Base-by-base conservation (phyloP, 2,888 invertebrate genomes). In the Polymixis flavicincta region DNA sequence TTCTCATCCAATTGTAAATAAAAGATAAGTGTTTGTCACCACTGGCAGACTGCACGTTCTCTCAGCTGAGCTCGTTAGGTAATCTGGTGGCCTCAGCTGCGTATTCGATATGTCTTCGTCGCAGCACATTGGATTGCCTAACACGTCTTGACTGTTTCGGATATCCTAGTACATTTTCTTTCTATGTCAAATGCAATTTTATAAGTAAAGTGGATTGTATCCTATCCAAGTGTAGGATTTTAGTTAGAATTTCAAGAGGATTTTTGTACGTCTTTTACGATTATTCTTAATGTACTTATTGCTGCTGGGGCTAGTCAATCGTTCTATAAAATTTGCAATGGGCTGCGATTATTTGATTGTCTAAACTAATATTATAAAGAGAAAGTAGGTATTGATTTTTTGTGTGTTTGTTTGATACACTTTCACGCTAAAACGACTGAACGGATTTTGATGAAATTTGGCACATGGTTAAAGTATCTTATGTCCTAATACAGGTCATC, bases 1-100 rank as follows among this genome's bases (percentile, higher is more conserved):
- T 45, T 19, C 8, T 6, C 13, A 22, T 69, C n/a, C 8, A n/a
- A 32, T 37, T 2, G n/a, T n/a, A 32, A 25, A 14, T 69, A 32
- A 48, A 48, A 32, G n/a, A 22, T 25, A n/a, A n/a, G 71, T 57
- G 42, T 72, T n/a, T 50, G 42, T 52, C 48, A 57, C 55, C 9
- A 50, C 13, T 63, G n/a, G 57, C 45, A 79, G 55, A 50, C 14
- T 28, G 63, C 52, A 52, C 17, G 17, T 45, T 17, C 5, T 32
- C 42, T 71, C n/a, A 8, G n/a, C 1, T 28, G 22, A 42, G 32
- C 52, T 28, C 5, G 32, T 28, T 63, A 54, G 9, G 28, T 59
- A 37, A 77, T 79, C 25, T 19, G 37, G 28, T 48, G 28, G 45
- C 0, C 25, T 3, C 80, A 80, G 73, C 72, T 72, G 80, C 37